A percentile compares a stretch with the other conserved stretches of the same genome.
These are phyloP conservation scores for Cryptocephalus moraei DNA, from an alignment of 2,888 invertebrate genomes.

Conservation along the genomic window DNA sequence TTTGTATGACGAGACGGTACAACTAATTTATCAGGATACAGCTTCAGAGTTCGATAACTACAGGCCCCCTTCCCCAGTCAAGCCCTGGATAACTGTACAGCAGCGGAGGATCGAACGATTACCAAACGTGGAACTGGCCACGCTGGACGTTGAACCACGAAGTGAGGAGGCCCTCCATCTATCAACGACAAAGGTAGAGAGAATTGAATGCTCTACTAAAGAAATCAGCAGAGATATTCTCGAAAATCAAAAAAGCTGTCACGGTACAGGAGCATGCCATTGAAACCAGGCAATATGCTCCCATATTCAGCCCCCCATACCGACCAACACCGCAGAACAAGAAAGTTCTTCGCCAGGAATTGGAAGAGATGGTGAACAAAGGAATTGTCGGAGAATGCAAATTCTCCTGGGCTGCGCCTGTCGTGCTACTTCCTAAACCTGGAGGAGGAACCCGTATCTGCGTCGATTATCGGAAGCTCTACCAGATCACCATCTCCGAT, in stretches of 20 bases:
- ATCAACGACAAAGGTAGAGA: background rate
- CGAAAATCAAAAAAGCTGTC: too few relatives aligned
- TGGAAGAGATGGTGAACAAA: constrained; percentile 23
- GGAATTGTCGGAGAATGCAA: constrained; percentile 29
- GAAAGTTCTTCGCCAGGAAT: constrained; percentile 14
- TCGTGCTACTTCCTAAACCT: constrained; percentile 26
- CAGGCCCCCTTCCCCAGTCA: too few relatives aligned
- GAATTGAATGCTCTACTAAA: background rate
- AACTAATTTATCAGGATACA: too few relatives aligned
- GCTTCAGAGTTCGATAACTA: too few relatives aligned
- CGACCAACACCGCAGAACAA: constrained; percentile 19
- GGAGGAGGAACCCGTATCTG: constrained; percentile 12
- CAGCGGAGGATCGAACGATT: too few relatives aligned
- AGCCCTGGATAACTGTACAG: too few relatives aligned
- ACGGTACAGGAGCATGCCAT: constrained; percentile 3
- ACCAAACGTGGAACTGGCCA: too few relatives aligned
- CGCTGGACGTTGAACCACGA: too few relatives aligned
- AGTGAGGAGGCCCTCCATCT: too few relatives aligned
- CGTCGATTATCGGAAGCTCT: constrained; percentile 10
- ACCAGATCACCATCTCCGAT: constrained; percentile 9
- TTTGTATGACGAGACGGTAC: too few relatives aligned
- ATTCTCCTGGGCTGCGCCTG: constrained; percentile 28
- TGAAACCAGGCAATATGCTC: constrained; percentile 2
- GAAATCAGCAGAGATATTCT: background rate
- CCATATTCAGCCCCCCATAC: constrained; percentile 25